Conservation (phyloP, 2,797 vertebrate species). For the Schizopygopsis pylzovi region DNA sequence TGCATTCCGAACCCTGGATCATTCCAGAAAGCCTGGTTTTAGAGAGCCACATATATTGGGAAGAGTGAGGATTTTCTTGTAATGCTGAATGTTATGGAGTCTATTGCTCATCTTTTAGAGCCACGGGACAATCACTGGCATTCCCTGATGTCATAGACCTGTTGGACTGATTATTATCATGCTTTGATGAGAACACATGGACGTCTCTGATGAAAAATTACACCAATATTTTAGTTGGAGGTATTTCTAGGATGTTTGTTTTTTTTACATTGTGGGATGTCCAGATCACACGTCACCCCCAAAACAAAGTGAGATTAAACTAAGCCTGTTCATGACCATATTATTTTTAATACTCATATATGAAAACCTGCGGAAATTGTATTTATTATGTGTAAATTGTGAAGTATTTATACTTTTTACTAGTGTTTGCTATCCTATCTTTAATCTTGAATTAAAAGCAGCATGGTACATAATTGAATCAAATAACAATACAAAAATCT, state of each 20-base stretch:
- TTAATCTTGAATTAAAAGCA: background rate
- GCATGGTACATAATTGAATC: background rate
- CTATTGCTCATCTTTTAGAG: slow-evolving; percentile 7
- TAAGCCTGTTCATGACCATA: background rate
- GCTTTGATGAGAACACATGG: background rate
- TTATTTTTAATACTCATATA: background rate
- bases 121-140: slow-evolving; percentile 37
- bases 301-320: background rate
- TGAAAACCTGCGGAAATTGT: background rate
- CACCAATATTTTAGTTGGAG: background rate
- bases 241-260: background rate
- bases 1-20: slow-evolving; percentile 67
- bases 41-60: slow-evolving; percentile 63
- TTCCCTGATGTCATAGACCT: slow-evolving; percentile 6
- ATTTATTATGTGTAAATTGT: background rate
- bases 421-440: background rate
- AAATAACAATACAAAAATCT: background rate
- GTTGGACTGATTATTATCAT: slow-evolving; percentile 1
- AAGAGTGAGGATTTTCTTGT: background rate
- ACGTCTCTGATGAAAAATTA: background rate
- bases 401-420: background rate
- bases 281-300: background rate
- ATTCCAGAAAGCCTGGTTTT: slow-evolving; percentile 53
- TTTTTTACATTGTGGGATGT: background rate
- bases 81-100: slow-evolving; percentile 16